Conservation (phyloP, 2,113 vertebrate species). For the Brachypodius melanocephalos region DNA sequence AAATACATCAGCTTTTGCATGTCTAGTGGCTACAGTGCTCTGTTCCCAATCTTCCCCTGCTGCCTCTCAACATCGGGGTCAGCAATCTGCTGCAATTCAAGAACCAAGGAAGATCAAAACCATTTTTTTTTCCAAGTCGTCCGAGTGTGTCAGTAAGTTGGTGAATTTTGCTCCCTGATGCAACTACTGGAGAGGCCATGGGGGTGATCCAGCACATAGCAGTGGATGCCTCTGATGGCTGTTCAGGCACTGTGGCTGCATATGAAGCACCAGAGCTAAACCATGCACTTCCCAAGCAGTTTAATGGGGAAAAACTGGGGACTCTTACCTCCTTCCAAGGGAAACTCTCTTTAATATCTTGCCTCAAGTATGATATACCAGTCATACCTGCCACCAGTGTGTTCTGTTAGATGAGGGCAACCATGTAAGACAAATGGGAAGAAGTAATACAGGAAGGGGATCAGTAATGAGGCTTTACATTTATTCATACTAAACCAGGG, state of each 20-base stretch:
- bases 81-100: not conserved
- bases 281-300: not conserved
- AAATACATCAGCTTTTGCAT: not conserved
- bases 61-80: not conserved
- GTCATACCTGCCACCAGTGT: not conserved
- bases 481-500: not conserved
- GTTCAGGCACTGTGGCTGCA: not conserved
- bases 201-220: not conserved
- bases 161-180: not conserved
- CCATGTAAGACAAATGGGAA: not conserved
- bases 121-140: not conserved
- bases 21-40: not conserved
- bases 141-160: not conserved
- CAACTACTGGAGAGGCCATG: not conserved
- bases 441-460: not conserved
- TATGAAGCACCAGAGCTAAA: not conserved
- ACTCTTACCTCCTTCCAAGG: fast-evolving
- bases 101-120: not conserved
- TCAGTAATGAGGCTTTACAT: not conserved
- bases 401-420: not conserved
- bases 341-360: not conserved
- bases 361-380: not conserved
- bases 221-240: not conserved
- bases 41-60: not conserved
- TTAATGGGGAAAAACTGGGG: fast-evolving